Evolutionary conservation across 2,797 vertebrate genomes (phyloP), one percentile per base, ranked within the genome.

Genomic region (Rhabdomys pumilio): DNA sequence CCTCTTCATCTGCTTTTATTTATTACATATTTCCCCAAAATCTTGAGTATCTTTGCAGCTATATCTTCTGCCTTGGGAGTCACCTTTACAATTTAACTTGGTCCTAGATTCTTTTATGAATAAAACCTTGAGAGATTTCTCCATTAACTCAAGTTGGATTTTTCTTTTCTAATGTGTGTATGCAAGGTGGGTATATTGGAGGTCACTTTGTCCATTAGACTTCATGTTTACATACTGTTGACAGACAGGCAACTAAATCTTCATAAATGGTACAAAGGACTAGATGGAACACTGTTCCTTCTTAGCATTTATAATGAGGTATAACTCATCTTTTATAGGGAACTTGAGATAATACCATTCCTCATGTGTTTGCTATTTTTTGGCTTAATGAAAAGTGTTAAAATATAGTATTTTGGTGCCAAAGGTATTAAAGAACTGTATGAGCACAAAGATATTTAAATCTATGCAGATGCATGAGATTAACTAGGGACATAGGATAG

Each of bases 71-170:
- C 22, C 31, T 15, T 93, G 26, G 34, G 89, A 11, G 19, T 97
- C 29, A 86, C 34, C 47, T 96, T 93, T 86, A 59, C 94, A 91
- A 93, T 84, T 92, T 34, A 92, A 0, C 88, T 50, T 53, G 24
- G 91, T 31, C 69, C 17, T 95, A 55, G 20, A 95, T 10, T 89
- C 83, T 95, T 94, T 90, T 89, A 65, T 90, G 76, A 90, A 93
- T 94, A 96, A 89, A 15, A 92, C 8, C 79, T 93, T 95, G 41
- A 93, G 73, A 86, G 19, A 13, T 92, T 96, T 92, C 24, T 88
- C 47, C n/a, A 55, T 92, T 93, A 86, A 90, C 77, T 95, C 63
- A 88, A 0, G 73, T 93, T 89, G 47, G 3, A 41, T 24, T 59
- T 3, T 96, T 92, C 29, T 83, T 85, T 86, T 55, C n/a, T 92